Conservation (phyloP, 1,140 invertebrate genomes). For the Saccostrea glomerata region DNA sequence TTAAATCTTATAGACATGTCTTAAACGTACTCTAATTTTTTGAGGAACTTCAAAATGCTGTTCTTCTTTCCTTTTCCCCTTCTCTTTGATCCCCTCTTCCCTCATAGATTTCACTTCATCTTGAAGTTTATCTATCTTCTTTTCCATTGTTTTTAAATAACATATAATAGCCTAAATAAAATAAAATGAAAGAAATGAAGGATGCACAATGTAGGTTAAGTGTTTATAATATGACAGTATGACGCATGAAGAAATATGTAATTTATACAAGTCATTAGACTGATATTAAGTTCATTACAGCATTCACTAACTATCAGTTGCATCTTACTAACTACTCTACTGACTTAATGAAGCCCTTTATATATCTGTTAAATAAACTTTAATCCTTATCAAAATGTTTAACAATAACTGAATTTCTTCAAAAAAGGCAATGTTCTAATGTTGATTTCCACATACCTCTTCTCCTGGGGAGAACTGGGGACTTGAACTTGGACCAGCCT, state of each 20-base stretch:
- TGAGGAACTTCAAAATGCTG: neutral
- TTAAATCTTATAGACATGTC: neutral
- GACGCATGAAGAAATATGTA: too few species aligned
- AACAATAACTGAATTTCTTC: neutral
- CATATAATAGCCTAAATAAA: neutral
- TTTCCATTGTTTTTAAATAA: neutral
- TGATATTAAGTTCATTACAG: too few species aligned
- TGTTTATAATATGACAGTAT: too few species aligned
- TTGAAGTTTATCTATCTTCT: neutral
- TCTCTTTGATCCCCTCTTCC: neutral
- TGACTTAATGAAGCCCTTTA: neutral
- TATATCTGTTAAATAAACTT: constrained; percentile 6
- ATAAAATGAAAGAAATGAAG: too few species aligned
- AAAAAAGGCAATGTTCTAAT: neutral
- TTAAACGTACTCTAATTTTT: constrained; percentile 14
- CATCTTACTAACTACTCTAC: too few species aligned
- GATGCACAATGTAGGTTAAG: too few species aligned
- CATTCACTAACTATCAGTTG: too few species aligned
- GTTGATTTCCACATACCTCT: constrained; percentile 5
- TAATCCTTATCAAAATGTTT: neutral
- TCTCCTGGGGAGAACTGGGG: neutral
- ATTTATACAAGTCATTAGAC: too few species aligned
- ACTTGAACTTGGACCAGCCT: neutral
- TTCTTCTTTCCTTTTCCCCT: neutral
- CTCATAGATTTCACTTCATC: neutral